phyloP scores from a whole-genome alignment of 2,797 vertebrate genomes.

The Tarsius wallacei region DNA sequence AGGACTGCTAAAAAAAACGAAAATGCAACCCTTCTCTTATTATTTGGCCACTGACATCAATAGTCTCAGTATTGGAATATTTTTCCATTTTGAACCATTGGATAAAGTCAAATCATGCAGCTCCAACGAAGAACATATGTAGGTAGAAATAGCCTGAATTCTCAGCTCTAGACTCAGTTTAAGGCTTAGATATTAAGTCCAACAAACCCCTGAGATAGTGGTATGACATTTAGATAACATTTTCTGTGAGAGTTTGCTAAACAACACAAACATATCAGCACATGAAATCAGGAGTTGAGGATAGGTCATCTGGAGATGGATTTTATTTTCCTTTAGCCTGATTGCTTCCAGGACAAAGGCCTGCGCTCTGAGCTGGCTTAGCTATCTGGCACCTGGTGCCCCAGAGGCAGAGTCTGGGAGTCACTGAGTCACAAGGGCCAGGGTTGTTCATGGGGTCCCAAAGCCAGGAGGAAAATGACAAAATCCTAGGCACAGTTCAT shows the following conservation, averaged over 20 bases:
- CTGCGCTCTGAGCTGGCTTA: not conserved
- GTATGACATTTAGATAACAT: conserved; percentile 86
- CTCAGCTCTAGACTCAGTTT: conserved; percentile 48
- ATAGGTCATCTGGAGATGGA: conserved; percentile 63
- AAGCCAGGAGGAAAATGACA: not conserved
- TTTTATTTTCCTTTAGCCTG: conserved; percentile 68
- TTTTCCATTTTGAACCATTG: conserved; percentile 13
- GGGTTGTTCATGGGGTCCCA: not conserved
- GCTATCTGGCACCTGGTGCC: not conserved
- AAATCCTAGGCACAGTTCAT: not conserved
- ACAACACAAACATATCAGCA: conserved; percentile 72
- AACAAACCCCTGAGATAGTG: conserved; percentile 66
- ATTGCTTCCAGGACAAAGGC: conserved; percentile 21
- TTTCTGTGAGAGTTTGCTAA: conserved; percentile 75
- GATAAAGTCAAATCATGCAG: conserved; percentile 65
- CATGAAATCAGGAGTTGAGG: conserved; percentile 41
- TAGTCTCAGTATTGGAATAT: not conserved
- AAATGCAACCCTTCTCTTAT: not conserved
- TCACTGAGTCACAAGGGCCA: not conserved
- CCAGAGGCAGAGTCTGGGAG: not conserved
- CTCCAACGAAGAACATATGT: conserved; percentile 1
- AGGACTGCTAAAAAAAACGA: not conserved
- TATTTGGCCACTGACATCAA: not conserved
- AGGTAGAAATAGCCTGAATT: conserved; percentile 45
- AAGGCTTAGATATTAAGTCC: conserved; percentile 75